Conservation (phyloP, 1,140 invertebrate species). For the Pteromalus puparum region DNA sequence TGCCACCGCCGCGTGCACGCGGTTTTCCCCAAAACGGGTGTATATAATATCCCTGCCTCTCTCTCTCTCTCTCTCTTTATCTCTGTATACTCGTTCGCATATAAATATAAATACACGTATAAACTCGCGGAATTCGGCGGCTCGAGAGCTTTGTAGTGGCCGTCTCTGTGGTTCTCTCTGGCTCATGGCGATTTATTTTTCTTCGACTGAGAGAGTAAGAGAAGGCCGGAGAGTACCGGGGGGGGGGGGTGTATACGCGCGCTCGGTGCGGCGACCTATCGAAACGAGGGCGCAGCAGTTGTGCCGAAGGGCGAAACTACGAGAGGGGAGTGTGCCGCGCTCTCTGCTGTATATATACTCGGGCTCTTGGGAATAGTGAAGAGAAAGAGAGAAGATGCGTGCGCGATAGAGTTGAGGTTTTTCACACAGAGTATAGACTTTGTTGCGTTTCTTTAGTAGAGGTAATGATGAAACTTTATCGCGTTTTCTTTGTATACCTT, state of each 20-base stretch:
- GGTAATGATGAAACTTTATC: no score
- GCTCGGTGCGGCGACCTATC: constrained; percentile 52
- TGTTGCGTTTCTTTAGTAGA: no score
- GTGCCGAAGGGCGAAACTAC: constrained; percentile 53
- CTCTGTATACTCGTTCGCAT: no score
- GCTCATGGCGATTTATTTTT: not conserved
- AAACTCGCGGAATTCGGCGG: no score
- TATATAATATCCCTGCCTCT: not conserved
- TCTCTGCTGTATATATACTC: not conserved
- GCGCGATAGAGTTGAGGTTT: not conserved
- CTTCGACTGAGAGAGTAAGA: not conserved
- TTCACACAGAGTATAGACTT: no score
- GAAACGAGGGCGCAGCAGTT: constrained; percentile 62
- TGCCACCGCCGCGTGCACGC: not conserved
- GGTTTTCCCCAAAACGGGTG: not conserved
- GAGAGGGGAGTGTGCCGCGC: not conserved
- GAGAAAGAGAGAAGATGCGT: not conserved
- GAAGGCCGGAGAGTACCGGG: no score
- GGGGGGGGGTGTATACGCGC: constrained; percentile 10
- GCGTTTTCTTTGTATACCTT: no score
- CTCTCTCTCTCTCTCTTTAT: no score
- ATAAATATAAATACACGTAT: no score
- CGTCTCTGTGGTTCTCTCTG: no score
- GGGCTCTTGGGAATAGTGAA: not conserved
- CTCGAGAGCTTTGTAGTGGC: no score